A percentile compares a stretch with the other conserved stretches of the same genome.
These are phyloP conservation scores for Temnopleurus reevesii DNA, from an alignment of 53 echinoderm and acorn worm species.

Conservation along the genomic window DNA sequence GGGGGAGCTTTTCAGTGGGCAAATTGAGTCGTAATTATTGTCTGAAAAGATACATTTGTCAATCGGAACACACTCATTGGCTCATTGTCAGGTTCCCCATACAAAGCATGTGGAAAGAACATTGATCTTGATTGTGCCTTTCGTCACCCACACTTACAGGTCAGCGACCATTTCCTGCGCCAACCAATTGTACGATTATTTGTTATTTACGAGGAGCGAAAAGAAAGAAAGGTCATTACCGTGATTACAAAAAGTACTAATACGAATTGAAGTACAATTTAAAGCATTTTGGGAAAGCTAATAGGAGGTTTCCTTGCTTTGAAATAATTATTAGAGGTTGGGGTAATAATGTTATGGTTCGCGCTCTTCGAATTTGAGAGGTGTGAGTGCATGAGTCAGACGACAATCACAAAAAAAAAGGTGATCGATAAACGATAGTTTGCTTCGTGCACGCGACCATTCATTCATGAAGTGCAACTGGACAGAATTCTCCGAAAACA, in stretches of 20 bases:
- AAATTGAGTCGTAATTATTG: slow-evolving; percentile 1
- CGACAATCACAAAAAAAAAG: not conserved
- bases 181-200: slow-evolving; percentile 38
- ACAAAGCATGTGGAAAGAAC: not conserved
- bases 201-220: not conserved
- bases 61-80: slow-evolving; percentile 46
- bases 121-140: slow-evolving; percentile 31
- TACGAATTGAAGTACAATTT: slow-evolving; percentile 1
- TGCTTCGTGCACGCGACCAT: not conserved
- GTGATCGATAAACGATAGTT: slow-evolving; percentile 9
- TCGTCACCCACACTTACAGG: slow-evolving; percentile 19
- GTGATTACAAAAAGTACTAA: slow-evolving; percentile 2
- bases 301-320: slow-evolving; percentile 33
- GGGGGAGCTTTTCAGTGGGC: not conserved
- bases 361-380: not conserved
- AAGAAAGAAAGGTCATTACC: not conserved
- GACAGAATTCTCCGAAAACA: not conserved
- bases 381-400: not conserved
- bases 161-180: slow-evolving; percentile 29
- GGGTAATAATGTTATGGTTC: slow-evolving; percentile 23
- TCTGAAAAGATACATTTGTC: slow-evolving; percentile 43
- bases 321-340: slow-evolving; percentile 25
- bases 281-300: not conserved
- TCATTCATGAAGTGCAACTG: not conserved
- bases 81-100: slow-evolving; percentile 4